Conservation (phyloP, 2,888 invertebrate species). For the Drosophila seclusa region DNA sequence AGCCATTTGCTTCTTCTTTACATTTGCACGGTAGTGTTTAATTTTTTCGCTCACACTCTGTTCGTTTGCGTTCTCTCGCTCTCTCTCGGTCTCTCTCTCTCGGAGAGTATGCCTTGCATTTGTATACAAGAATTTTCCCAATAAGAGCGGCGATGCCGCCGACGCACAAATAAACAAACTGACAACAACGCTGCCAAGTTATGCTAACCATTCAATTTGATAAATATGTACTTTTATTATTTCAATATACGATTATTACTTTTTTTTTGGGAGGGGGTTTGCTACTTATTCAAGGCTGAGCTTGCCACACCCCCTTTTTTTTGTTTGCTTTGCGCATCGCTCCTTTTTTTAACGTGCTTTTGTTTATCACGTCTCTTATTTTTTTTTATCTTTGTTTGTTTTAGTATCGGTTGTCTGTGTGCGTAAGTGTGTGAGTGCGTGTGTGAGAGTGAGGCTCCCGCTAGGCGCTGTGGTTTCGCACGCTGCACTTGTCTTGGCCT, state of each 20-base stretch:
- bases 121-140: constrained; percentile 76
- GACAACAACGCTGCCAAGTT: constrained; percentile 26
- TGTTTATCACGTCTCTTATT: constrained; percentile 73
- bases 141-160: constrained; percentile 54
- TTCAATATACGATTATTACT: constrained; percentile 2
- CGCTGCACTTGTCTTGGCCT: constrained; percentile 56
- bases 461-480: constrained; percentile 57
- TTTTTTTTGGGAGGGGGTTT: not conserved
- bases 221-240: constrained; percentile 5
- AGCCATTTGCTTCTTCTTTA: constrained; percentile 73
- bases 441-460: constrained; percentile 42
- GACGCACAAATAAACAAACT: constrained; percentile 41
- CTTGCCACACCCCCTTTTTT: constrained; percentile 57
- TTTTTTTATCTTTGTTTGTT: constrained; percentile 76
- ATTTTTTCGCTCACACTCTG: constrained; percentile 42
- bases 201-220: constrained; percentile 25
- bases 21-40: constrained; percentile 52
- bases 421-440: constrained; percentile 4
- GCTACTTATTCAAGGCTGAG: constrained; percentile 1
- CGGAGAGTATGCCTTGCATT: constrained; percentile 51
- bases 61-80: constrained; percentile 19
- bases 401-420: constrained; percentile 54
- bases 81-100: constrained; percentile 30
- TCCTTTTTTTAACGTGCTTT: constrained; percentile 53
- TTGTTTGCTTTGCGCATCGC: constrained; percentile 45